These are phyloP conservation scores for Zaprionus kolodkinae DNA, from an alignment of 1,140 invertebrate species.

Conservation along the genomic window DNA sequence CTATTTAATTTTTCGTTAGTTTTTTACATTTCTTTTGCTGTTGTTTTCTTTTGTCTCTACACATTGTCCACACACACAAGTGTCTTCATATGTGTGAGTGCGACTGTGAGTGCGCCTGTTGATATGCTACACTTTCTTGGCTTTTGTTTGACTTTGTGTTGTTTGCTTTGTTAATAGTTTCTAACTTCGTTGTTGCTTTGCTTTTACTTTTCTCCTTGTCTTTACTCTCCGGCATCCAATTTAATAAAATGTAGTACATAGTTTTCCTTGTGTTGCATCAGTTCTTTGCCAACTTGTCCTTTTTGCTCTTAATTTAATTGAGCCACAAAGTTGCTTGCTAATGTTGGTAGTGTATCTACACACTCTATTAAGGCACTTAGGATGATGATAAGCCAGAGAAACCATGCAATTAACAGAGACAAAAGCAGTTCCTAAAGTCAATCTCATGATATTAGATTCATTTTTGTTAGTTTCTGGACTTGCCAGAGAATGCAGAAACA, in stretches of 20 bases:
- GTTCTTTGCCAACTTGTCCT: not conserved
- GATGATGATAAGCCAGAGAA: not conserved
- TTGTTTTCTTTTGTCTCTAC: not conserved
- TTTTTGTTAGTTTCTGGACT: no score
- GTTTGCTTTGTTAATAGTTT: slow-evolving; percentile 44
- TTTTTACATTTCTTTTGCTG: not conserved
- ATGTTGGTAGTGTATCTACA: not conserved
- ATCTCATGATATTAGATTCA: no score
- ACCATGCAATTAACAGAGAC: not conserved
- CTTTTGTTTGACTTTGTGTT: slow-evolving; percentile 7
- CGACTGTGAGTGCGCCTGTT: not conserved
- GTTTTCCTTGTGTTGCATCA: slow-evolving; percentile 20
- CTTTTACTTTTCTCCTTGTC: not conserved
- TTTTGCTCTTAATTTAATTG: not conserved
- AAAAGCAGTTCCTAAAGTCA: not conserved
- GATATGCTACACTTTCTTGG: slow-evolving; percentile 14
- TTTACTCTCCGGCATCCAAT: slow-evolving; percentile 24
- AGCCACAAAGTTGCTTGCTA: slow-evolving; percentile 4
- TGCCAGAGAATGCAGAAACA: no score
- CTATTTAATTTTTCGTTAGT: not conserved
- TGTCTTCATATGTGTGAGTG: not conserved
- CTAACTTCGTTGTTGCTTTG: not conserved
- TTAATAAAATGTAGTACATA: slow-evolving; percentile 47
- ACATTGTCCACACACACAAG: not conserved
- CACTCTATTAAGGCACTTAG: not conserved